Conservation (phyloP, 2,113 vertebrate species). For the Coturnix japonica region DNA sequence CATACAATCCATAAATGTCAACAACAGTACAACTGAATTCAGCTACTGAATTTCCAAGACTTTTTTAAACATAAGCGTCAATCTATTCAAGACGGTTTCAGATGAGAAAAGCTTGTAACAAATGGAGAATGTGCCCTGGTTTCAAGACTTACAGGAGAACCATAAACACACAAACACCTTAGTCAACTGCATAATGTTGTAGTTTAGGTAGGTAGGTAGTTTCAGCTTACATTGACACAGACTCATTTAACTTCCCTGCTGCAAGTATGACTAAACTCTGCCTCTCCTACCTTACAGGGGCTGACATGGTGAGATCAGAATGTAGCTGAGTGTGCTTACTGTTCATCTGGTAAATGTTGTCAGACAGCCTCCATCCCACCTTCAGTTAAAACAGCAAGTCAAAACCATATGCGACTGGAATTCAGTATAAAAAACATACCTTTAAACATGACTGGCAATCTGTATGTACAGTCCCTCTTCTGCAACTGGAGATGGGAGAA, state of each 20-base stretch:
- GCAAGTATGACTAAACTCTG: background rate
- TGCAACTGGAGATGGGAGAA: background rate
- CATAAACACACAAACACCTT: no score
- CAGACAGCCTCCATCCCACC: background rate
- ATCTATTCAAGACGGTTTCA: background rate
- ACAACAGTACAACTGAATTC: background rate
- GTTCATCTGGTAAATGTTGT: background rate
- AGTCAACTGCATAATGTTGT: fast-evolving
- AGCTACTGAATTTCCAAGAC: background rate
- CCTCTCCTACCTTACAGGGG: fast-evolving
- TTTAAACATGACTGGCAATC: background rate
- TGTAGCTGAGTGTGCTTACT: background rate
- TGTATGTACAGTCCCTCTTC: background rate
- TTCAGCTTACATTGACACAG: background rate
- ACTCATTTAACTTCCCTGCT: background rate
- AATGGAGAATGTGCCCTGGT: background rate
- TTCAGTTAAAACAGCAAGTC: background rate
- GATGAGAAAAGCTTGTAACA: background rate
- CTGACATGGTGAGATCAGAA: background rate
- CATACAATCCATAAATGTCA: background rate
- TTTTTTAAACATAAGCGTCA: background rate
- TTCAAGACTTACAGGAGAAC: background rate
- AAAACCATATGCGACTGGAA: background rate
- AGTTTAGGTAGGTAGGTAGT: background rate
- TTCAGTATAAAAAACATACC: background rate